Conservation (phyloP, 2,113 vertebrate species). For the Balaeniceps rex region DNA sequence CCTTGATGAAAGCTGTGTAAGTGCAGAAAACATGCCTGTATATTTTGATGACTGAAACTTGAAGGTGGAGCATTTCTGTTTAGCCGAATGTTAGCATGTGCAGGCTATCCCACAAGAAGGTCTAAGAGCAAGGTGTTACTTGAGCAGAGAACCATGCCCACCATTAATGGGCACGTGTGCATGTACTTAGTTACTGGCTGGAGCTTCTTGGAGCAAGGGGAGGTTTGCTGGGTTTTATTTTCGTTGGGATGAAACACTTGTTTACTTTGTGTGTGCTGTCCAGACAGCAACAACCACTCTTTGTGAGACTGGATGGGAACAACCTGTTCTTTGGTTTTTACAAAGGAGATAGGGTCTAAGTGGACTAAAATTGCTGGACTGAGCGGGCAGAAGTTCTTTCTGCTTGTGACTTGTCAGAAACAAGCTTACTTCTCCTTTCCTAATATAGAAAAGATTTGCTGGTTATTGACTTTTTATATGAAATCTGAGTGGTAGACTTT, state of each 20-base stretch:
- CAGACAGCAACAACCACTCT: background rate
- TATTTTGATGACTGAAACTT: background rate
- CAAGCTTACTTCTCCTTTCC: background rate
- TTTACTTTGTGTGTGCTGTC: background rate
- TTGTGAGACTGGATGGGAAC: background rate
- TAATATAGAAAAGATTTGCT: background rate
- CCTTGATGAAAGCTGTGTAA: background rate
- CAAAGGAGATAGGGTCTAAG: background rate
- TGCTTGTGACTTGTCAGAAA: background rate
- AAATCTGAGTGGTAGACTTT: background rate
- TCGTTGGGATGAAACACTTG: fast-evolving
- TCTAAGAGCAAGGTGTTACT: background rate
- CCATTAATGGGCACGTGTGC: fast-evolving
- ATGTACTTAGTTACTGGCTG: fast-evolving
- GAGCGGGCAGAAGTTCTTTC: background rate
- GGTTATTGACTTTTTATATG: background rate
- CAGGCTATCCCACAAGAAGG: background rate
- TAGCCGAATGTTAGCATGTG: too few relatives aligned
- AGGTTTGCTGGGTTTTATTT: background rate
- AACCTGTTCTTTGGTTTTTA: background rate
- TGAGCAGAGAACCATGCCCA: fast-evolving
- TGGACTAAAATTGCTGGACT: background rate
- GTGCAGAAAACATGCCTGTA: background rate
- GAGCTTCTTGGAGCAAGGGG: background rate
- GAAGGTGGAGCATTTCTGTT: background rate